These are phyloP conservation scores for Helicolenus hilgendorfi DNA, from an alignment of 2,797 vertebrate genomes.

Conservation along the genomic window DNA sequence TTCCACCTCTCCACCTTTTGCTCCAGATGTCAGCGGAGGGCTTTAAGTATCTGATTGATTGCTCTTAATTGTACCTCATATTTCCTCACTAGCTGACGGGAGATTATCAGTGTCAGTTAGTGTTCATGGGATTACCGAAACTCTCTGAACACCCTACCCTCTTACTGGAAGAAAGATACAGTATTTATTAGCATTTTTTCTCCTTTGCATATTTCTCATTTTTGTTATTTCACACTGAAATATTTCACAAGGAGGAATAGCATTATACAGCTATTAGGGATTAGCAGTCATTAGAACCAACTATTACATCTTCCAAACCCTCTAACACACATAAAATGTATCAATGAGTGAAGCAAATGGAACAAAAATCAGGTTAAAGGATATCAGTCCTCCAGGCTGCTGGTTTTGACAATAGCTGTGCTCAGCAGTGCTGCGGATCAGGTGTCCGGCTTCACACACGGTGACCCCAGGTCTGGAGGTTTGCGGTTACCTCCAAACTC, in stretches of 20 bases:
- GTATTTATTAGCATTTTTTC: conserved; percentile 13
- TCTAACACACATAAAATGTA: not conserved
- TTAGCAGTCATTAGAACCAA: not conserved
- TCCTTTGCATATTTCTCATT: not conserved
- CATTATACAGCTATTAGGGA: not conserved
- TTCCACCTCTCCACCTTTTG: not conserved
- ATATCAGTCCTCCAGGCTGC: conserved; percentile 36
- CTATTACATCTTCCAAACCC: not conserved
- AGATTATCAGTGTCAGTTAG: conserved; percentile 79
- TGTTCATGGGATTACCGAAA: conserved; percentile 83
- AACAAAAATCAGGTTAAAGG: conserved; percentile 63
- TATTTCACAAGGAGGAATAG: not conserved
- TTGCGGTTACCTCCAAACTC: conserved; percentile 88
- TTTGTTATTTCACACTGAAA: not conserved
- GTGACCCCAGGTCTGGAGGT: conserved; percentile 82
- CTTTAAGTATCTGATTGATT: conserved; percentile 82
- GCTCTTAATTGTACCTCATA: conserved; percentile 32
- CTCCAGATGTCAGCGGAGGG: conserved; percentile 35
- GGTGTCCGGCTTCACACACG: conserved; percentile 81
- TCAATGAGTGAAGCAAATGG: conserved; percentile 12
- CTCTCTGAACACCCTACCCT: conserved; percentile 67
- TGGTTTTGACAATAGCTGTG: conserved; percentile 60
- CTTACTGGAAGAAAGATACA: conserved; percentile 54
- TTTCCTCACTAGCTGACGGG: conserved; percentile 68
- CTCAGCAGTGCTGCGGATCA: conserved; percentile 70